Percentiles rank a stretch among this genome's conserved stretches.
Evolutionary conservation across 1,140 invertebrate species (phyloP).

Genomic region (Psix sp.): DNA sequence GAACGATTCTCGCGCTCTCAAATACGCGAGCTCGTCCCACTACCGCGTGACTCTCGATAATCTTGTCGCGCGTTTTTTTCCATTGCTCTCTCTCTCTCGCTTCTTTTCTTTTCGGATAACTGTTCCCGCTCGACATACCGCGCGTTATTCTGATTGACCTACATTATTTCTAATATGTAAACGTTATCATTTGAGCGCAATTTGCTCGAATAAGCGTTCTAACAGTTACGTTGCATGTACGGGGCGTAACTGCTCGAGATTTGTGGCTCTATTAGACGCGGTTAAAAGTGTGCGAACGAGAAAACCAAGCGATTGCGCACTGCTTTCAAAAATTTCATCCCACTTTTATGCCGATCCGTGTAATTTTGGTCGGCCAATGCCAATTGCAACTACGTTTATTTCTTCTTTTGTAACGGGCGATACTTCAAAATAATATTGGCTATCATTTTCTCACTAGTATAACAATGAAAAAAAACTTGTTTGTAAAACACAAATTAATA

Average conservation of each 20-base stretch:
- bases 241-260: conserved; percentile 44
- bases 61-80: conserved; percentile 32
- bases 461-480: too few relatives aligned
- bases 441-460: too few relatives aligned
- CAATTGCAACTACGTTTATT: too few relatives aligned
- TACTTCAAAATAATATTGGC: too few relatives aligned
- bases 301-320: too few relatives aligned
- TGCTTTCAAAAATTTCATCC: too few relatives aligned
- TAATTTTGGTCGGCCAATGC: too few relatives aligned
- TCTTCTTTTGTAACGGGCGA: too few relatives aligned
- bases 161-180: conserved; percentile 58
- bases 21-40: conserved; percentile 29
- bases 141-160: conserved; percentile 47
- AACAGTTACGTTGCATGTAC: conserved; percentile 48
- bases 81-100: background rate
- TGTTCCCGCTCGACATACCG: conserved; percentile 18
- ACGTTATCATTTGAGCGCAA: conserved; percentile 54
- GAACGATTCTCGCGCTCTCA: conserved; percentile 52
- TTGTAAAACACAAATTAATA: too few relatives aligned
- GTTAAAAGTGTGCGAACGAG: conserved; percentile 46
- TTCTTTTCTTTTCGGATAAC: conserved; percentile 39
- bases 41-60: conserved; percentile 48
- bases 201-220: conserved; percentile 49
- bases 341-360: too few relatives aligned
- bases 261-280: conserved; percentile 42